Percentiles rank a stretch among this genome's conserved stretches.
These are phyloP conservation scores for Schrankia costaestrigalis DNA, from an alignment of 2,888 invertebrate genomes.

Conservation along the genomic window DNA sequence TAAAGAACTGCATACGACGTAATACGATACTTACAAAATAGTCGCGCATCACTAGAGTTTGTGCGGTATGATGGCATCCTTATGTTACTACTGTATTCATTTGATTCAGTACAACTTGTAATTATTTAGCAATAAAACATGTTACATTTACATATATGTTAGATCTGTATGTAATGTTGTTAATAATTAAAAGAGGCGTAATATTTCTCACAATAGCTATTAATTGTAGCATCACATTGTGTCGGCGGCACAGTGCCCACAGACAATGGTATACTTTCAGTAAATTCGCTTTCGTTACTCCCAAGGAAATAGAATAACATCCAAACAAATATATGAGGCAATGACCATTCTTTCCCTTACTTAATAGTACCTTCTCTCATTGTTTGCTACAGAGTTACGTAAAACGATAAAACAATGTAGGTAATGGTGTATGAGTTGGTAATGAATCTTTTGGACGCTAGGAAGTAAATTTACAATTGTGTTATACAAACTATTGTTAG, in stretches of 20 bases:
- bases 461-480: conserved; percentile 66
- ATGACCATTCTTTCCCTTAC: conserved; percentile 66
- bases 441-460: conserved; percentile 62
- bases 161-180: conserved; percentile 12
- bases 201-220: conserved; percentile 34
- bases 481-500: conserved; percentile 26
- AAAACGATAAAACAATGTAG: conserved; percentile 58
- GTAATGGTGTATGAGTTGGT: conserved; percentile 69
- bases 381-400: conserved; percentile 70
- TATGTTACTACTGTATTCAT: no score
- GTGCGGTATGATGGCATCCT: no score
- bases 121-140: conserved; percentile 1
- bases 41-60: no score
- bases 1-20: no score
- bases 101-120: background rate
- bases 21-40: no score
- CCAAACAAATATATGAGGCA: conserved; percentile 70
- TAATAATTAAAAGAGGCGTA: conserved; percentile 22
- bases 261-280: conserved; percentile 58
- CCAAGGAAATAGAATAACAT: conserved; percentile 53
- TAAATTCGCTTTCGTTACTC: conserved; percentile 57
- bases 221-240: conserved; percentile 36
- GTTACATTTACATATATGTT: conserved; percentile 9
- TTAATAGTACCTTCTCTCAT: conserved; percentile 67
- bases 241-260: conserved; percentile 25